Evolutionary conservation across 2,797 vertebrate species (phyloP).

Genomic region (Alauda arvensis): DNA sequence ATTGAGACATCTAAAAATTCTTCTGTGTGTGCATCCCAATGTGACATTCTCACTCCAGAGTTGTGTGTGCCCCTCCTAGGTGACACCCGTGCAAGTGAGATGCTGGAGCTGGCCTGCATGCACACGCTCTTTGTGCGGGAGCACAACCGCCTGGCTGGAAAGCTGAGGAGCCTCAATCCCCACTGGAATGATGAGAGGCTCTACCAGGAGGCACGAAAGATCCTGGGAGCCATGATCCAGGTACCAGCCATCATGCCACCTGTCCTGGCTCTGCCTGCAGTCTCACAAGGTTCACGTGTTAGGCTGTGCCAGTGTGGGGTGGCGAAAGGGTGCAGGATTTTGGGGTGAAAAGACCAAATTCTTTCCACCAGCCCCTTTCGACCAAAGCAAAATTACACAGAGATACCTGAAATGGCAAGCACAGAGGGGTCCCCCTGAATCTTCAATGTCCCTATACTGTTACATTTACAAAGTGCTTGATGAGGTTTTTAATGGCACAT

Average conservation of each 20-base stretch:
- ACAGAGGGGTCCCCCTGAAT: not conserved
- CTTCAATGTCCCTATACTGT: not conserved
- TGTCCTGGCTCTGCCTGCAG: not conserved
- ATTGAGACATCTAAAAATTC: accelerated
- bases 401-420: not conserved
- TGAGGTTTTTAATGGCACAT: not conserved
- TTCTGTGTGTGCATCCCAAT: accelerated
- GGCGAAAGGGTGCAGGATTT: not conserved
- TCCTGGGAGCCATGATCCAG: constrained; percentile 84
- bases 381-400: not conserved
- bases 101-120: constrained; percentile 79
- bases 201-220: constrained; percentile 89
- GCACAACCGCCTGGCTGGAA: constrained; percentile 84
- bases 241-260: constrained; percentile 42
- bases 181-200: constrained; percentile 80
- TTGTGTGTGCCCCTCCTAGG: constrained; percentile 55
- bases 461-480: not conserved
- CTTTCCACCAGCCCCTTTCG: not conserved
- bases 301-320: not conserved
- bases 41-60: not conserved
- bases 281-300: accelerated
- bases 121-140: constrained; percentile 86
- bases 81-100: constrained; percentile 82
- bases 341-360: not conserved
- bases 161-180: constrained; percentile 77